phyloP scores from a whole-genome alignment of 2,888 invertebrate genomes.

The Heliothis peltigera region DNA sequence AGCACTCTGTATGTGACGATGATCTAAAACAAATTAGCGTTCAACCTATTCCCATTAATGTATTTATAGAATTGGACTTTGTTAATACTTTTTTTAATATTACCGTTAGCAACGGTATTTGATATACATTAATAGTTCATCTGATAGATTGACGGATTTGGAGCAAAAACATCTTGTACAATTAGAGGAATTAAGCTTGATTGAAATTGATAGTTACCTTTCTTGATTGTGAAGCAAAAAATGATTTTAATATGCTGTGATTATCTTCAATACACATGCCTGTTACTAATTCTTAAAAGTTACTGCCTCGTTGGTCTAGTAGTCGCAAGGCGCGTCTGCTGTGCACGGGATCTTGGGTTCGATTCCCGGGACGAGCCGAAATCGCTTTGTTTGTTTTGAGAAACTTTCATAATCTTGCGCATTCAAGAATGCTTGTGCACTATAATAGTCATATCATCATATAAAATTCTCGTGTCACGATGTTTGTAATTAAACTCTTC shows the following conservation, averaged over 20 bases:
- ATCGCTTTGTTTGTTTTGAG: too few relatives aligned
- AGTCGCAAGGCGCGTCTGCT: too few relatives aligned
- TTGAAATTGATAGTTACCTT: slow-evolving; percentile 11
- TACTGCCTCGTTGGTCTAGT: too few relatives aligned
- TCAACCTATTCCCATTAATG: slow-evolving; percentile 40
- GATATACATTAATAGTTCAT: slow-evolving; percentile 32
- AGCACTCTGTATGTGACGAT: slow-evolving; percentile 1
- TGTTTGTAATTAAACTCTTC: too few relatives aligned
- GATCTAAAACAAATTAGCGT: slow-evolving; percentile 8
- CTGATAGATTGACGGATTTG: slow-evolving; percentile 43
- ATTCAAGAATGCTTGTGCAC: too few relatives aligned
- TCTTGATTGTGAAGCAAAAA: slow-evolving; percentile 7
- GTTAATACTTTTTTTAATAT: slow-evolving; percentile 43
- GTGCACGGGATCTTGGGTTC: too few relatives aligned
- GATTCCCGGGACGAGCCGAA: too few relatives aligned
- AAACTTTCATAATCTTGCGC: too few relatives aligned
- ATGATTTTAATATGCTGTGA: neutral
- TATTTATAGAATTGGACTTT: slow-evolving; percentile 26
- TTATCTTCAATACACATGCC: neutral
- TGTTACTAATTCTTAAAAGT: too few relatives aligned
- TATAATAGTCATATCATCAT: too few relatives aligned
- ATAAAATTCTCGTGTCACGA: too few relatives aligned
- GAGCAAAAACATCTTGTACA: slow-evolving; percentile 46
- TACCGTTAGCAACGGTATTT: slow-evolving; percentile 59
- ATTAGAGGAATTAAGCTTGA: slow-evolving; percentile 43